Percentiles rank a stretch among this genome's conserved stretches.
Evolutionary conservation across 2,797 vertebrate genomes (phyloP).

Genomic region (Prionace glauca): DNA sequence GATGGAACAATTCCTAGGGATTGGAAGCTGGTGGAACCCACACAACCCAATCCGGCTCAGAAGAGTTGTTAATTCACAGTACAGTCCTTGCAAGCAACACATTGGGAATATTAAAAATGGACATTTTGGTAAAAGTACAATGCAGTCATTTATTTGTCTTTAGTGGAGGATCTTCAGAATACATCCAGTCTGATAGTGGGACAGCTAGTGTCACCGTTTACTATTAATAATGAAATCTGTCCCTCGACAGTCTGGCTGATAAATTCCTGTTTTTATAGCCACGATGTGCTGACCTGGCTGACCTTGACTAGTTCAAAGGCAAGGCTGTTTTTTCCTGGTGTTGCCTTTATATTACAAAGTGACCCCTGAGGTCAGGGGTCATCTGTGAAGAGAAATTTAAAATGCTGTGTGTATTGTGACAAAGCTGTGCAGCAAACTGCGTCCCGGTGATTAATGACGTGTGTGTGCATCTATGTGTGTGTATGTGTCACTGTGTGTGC

Average conservation of each 20-base stretch:
- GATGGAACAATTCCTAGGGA: background rate
- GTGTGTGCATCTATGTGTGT: background rate
- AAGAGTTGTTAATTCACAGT: no score
- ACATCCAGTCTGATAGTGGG: background rate
- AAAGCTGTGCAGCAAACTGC: slow-evolving; percentile 14
- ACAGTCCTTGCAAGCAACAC: no score
- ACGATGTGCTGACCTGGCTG: slow-evolving; percentile 15
- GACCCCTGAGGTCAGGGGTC: slow-evolving; percentile 38
- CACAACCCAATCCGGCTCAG: rapidly evolving
- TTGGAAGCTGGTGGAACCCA: background rate
- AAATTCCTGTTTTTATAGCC: slow-evolving; percentile 36
- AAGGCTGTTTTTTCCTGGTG: slow-evolving; percentile 31
- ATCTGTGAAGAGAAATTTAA: slow-evolving; percentile 40
- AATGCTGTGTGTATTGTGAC: slow-evolving; percentile 39
- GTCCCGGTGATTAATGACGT: slow-evolving; percentile 39
- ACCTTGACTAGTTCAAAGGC: slow-evolving; percentile 38
- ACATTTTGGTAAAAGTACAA: background rate
- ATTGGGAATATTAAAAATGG: background rate
- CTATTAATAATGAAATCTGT: background rate
- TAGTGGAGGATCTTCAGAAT: background rate
- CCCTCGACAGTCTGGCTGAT: slow-evolving; percentile 5
- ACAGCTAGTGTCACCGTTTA: slow-evolving; percentile 4
- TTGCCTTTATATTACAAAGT: slow-evolving; percentile 23
- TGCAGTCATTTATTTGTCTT: background rate
- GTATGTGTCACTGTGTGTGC: background rate